Evolutionary conservation across 2,888 invertebrate species (phyloP).

Genomic region (Pseudococcus jackbeardsleyi): DNA sequence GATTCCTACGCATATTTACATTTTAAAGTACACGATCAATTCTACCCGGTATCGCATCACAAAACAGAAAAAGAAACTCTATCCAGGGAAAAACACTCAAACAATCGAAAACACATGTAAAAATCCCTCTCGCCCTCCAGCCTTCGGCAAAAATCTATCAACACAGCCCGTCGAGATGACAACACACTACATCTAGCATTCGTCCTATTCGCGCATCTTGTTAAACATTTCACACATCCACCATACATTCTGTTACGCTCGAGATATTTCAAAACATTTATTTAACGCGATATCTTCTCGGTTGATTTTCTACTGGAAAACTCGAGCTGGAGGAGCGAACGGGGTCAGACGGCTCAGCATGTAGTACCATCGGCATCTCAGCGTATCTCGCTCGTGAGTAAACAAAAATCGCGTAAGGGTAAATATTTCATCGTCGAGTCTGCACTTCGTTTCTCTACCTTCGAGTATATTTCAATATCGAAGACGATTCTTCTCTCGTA

Average conservation of each 20-base stretch:
- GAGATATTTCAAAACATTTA: slow-evolving; percentile 20
- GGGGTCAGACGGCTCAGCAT: not conserved
- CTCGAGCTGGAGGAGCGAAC: not conserved
- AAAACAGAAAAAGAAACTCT: no score
- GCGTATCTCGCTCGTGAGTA: not conserved
- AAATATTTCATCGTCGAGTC: slow-evolving; percentile 4
- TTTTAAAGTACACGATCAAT: no score
- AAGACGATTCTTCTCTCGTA: not conserved
- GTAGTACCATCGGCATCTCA: not conserved
- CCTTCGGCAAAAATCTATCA: no score
- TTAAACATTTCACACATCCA: slow-evolving; percentile 22
- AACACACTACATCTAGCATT: no score
- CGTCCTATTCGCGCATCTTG: not conserved
- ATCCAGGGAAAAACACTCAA: no score
- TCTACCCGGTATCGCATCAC: no score
- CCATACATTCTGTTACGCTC: not conserved
- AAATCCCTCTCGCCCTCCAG: no score
- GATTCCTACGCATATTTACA: no score
- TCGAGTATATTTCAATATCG: not conserved
- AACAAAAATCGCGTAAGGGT: slow-evolving; percentile 5
- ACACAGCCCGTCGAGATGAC: no score
- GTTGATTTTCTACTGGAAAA: slow-evolving; percentile 18
- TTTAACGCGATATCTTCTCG: not conserved
- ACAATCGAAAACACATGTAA: no score
- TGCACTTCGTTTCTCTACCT: not conserved